A percentile compares a stretch with the other conserved stretches of the same genome.
These are phyloP conservation scores for Hypomecis atomaria DNA, from an alignment of 2,888 invertebrate genomes.

Conservation along the genomic window DNA sequence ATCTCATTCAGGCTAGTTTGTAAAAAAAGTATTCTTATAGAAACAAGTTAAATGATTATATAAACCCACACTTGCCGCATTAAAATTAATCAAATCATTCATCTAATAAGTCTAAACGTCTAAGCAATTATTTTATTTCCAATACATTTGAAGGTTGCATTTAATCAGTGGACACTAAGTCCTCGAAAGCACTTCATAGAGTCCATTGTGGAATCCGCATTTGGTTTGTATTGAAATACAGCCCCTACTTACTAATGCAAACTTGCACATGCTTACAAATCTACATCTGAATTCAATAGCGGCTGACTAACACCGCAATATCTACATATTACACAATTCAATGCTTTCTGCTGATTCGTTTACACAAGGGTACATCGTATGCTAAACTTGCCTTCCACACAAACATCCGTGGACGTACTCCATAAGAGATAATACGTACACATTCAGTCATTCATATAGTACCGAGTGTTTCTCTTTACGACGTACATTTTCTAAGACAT, in stretches of 20 bases:
- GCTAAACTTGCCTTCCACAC: conserved; percentile 48
- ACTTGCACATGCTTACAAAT: conserved; percentile 21
- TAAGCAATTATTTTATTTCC: no score
- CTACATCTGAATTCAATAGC: conserved; percentile 40
- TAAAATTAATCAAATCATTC: no score
- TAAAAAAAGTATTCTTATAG: no score
- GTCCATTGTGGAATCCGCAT: background rate
- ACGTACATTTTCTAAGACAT: background rate
- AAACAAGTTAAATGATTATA: no score
- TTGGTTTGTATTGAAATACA: conserved; percentile 9
- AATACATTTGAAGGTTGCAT: no score
- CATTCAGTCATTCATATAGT: no score
- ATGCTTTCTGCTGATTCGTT: conserved; percentile 54
- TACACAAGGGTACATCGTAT: conserved; percentile 53
- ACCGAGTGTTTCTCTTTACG: no score
- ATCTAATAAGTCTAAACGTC: no score
- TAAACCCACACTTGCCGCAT: no score
- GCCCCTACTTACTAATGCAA: conserved; percentile 17
- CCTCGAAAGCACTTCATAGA: background rate
- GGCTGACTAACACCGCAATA: conserved; percentile 33
- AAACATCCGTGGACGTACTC: conserved; percentile 32
- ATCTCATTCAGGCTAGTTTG: no score
- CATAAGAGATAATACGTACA: conserved; percentile 30
- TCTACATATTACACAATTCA: conserved; percentile 49
- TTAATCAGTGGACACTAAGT: no score